A percentile compares a stretch with the other conserved stretches of the same genome.
phyloP scores from a whole-genome alignment of 2,797 vertebrate genomes.

The Scarus forsteni region DNA sequence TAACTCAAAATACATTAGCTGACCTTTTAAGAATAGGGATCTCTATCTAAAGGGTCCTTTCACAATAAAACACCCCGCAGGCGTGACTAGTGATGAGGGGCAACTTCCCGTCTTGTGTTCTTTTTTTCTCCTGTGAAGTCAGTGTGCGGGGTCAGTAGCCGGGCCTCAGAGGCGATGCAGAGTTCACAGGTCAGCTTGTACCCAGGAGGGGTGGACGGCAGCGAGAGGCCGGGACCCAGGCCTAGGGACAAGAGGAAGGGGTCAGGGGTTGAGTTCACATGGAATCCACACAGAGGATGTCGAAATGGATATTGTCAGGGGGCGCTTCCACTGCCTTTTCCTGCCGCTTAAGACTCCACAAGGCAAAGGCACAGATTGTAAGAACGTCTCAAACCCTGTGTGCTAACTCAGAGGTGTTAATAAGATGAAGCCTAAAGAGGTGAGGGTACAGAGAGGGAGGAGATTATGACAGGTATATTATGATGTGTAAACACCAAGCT shows the following conservation, averaged over 20 bases:
- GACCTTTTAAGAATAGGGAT: constrained; percentile 31
- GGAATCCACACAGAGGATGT: constrained; percentile 74
- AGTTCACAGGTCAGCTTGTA: constrained; percentile 77
- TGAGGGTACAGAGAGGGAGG: constrained; percentile 24
- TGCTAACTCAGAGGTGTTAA: constrained; percentile 48
- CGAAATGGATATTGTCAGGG: constrained; percentile 71
- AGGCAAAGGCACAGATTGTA: not conserved
- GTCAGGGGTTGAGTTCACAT: constrained; percentile 81
- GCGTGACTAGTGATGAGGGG: constrained; percentile 57
- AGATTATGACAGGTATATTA: constrained; percentile 27
- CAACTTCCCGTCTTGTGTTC: constrained; percentile 73
- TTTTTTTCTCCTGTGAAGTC: constrained; percentile 73
- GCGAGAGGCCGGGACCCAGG: constrained; percentile 62
- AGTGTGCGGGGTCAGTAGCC: constrained; percentile 56
- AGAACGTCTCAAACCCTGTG: constrained; percentile 9
- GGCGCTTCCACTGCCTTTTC: constrained; percentile 40
- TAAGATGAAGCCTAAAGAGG: constrained; percentile 31
- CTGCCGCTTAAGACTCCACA: constrained; percentile 18
- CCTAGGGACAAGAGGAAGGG: constrained; percentile 69
- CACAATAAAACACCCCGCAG: constrained; percentile 36
- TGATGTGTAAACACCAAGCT: constrained; percentile 41
- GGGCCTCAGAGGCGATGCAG: constrained; percentile 71
- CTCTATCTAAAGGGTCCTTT: constrained; percentile 27
- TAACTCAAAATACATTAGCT: constrained; percentile 37
- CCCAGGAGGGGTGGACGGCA: constrained; percentile 71